Evolutionary conservation across 2,113 vertebrate species (phyloP).

Genomic region (Verasper variegatus): DNA sequence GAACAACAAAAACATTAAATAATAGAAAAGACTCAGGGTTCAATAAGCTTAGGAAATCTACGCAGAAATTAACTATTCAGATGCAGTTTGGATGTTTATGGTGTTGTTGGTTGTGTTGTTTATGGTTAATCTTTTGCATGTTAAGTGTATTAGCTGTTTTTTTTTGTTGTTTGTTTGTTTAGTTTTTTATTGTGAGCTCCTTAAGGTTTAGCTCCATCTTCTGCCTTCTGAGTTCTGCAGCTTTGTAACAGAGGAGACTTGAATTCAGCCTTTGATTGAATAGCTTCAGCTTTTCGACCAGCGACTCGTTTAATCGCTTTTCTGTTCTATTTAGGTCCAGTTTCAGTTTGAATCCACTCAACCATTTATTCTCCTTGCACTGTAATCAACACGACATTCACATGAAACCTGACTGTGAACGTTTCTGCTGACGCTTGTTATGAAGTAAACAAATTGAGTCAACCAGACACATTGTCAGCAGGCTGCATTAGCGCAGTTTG

Average conservation of each 20-base stretch:
- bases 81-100: no score
- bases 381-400: neutral
- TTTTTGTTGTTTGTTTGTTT: no score
- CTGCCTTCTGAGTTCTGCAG: neutral
- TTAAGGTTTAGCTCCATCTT: no score
- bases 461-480: neutral
- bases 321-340: neutral
- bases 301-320: neutral
- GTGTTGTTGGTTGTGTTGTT: fast-evolving
- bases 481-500: neutral
- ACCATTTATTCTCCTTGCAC: no score
- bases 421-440: neutral
- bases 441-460: neutral
- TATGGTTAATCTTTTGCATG: no score
- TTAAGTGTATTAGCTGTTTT: no score
- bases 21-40: neutral
- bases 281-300: no score
- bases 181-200: no score
- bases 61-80: no score
- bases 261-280: neutral
- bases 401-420: neutral
- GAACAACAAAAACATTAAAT: no score
- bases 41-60: no score
- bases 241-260: neutral
- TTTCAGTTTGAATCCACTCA: neutral